A percentile compares a stretch with the other conserved stretches of the same genome.
Evolutionary conservation across 2,797 vertebrate species (phyloP).

Genomic region (Columba guinea): DNA sequence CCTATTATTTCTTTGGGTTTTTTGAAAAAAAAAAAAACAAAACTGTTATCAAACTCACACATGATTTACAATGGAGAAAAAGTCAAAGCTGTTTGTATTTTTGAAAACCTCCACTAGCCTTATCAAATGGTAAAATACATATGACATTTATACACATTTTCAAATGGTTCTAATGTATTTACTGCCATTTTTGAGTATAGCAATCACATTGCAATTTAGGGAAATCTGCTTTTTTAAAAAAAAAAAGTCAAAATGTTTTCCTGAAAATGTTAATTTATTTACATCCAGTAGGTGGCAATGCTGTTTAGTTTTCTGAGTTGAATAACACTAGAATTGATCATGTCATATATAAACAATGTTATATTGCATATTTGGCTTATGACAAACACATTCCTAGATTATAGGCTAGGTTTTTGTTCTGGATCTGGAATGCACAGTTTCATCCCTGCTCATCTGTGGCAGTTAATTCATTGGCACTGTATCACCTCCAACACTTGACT

Average conservation of each 20-base stretch:
- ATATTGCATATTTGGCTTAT: neutral
- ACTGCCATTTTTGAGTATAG: neutral
- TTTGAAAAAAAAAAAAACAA: too few relatives aligned
- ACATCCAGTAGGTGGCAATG: conserved; percentile 77
- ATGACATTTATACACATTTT: neutral
- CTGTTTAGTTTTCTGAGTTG: conserved; percentile 45
- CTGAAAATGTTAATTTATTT: neutral
- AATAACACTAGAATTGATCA: neutral
- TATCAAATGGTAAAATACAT: neutral
- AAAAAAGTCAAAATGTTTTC: neutral
- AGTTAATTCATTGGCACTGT: neutral
- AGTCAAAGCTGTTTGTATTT: neutral
- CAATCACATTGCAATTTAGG: neutral
- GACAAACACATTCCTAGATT: neutral
- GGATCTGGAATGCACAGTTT: neutral
- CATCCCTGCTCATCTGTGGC: neutral
- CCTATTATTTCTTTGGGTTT: neutral
- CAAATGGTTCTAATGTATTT: neutral
- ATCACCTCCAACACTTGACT: neutral
- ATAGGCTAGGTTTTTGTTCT: neutral
- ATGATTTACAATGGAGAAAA: neutral
- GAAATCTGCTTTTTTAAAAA: neutral
- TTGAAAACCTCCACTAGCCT: neutral
- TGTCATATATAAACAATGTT: neutral
- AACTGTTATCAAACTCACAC: neutral